Base-by-base conservation (phyloP, 2,888 invertebrate genomes). In the Hypomecis punctinalis region DNA sequence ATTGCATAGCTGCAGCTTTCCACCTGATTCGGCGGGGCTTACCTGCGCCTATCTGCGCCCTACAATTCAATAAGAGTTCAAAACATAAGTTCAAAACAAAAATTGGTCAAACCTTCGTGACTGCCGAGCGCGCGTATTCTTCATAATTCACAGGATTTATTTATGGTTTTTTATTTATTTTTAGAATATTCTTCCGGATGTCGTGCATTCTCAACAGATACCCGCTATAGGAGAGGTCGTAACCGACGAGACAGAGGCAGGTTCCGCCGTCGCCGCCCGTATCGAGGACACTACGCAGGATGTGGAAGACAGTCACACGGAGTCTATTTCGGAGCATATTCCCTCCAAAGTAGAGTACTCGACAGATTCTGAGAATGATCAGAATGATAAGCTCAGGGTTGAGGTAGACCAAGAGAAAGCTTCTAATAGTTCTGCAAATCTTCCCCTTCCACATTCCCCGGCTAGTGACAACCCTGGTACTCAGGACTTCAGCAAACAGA, bases 141-240 rank as follows among this genome's bases (percentile, higher is more conserved):
- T 66, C 70, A 61, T 69, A 71, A 68, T 76, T 69, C 66, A 70
- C 60, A 53, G 70, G 74, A 75, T 77, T 79, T 80, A 83, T 82
- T 82, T 83, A 80, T 80, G 83, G 75, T 86, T 85, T 85, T 84
- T 88, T 86, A 83, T 89, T 89, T 92, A 91, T 92, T 93, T 93
- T 91, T 93, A 93, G 92, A 91, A 87, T 76, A 82, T 89, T 86
- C 92, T 93, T 88, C 92, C 92, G 92, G 92, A 93, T 89, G 91
- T 93, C 83, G 92, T 92, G 79, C 88, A 93, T 90, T 89, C 89
- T 79, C 91, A 92, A 87, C 91, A 89, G 85, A 88, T 89, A 81
- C 79, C 83, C 78, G 78, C 85, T 73, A 68, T 82, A 80, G 90
- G 76, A 77, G 79, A 78, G 73, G 82, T 75, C 69, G 79, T 77